Evolutionary conservation across 2,888 invertebrate genomes (phyloP).

Genomic region (Busseola fusca): DNA sequence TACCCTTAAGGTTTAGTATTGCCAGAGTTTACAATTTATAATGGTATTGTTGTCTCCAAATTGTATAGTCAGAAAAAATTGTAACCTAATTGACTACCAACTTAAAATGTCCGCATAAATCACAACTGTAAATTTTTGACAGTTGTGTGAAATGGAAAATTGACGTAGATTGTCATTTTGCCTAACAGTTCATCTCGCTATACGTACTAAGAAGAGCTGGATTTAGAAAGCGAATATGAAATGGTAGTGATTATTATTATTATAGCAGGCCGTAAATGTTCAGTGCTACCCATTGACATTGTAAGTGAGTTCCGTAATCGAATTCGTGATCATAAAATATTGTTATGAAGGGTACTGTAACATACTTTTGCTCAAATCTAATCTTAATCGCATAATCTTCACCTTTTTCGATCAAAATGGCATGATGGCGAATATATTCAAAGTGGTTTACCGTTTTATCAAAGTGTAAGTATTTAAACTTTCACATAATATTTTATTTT

Average conservation of each 20-base stretch:
- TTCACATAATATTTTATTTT: neutral
- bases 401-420: neutral
- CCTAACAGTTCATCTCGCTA: neutral
- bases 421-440: no score
- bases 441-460: neutral
- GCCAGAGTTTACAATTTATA: neutral
- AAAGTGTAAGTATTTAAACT: neutral
- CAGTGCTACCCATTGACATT: constrained; percentile 9
- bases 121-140: neutral
- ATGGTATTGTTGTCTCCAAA: neutral
- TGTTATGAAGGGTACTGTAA: constrained; percentile 12
- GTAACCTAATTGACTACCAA: neutral
- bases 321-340: constrained; percentile 35
- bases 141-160: neutral
- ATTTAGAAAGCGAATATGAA: constrained; percentile 17
- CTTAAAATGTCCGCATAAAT: neutral
- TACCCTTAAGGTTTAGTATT: neutral
- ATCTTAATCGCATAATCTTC: constrained; percentile 3
- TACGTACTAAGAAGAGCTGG: neutral
- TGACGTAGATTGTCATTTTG: neutral
- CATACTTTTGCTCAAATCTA: neutral
- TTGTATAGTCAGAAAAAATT: neutral
- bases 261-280: constrained; percentile 18
- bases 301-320: constrained; percentile 31
- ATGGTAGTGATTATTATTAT: constrained; percentile 8